Conservation (phyloP, 2,888 invertebrate genomes). For the Napeogenes inachia region DNA sequence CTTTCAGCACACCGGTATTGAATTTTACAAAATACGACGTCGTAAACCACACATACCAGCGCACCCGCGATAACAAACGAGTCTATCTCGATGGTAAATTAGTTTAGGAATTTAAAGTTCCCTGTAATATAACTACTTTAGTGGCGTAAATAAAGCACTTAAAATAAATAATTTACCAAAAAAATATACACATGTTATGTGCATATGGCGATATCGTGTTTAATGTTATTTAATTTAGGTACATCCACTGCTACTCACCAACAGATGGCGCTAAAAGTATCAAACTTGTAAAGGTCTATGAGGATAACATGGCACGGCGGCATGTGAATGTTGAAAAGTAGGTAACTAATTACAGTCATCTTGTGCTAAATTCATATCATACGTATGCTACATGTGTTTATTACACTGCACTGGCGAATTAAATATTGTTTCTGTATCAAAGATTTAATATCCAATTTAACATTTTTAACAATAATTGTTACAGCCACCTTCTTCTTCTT, state of each 20-base stretch:
- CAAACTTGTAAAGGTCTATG: background rate
- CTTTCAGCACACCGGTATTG: constrained; percentile 46
- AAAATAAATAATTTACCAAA: background rate
- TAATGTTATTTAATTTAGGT: background rate
- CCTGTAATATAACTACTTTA: background rate
- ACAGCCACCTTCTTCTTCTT: no score
- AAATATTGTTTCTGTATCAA: no score
- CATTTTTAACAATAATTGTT: no score
- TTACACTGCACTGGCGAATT: no score
- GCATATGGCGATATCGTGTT: background rate
- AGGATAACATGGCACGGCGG: background rate
- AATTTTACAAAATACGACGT: constrained; percentile 56
- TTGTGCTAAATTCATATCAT: no score
- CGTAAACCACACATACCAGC: constrained; percentile 35
- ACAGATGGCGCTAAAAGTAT: constrained; percentile 41
- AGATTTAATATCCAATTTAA: no score
- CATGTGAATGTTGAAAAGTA: no score
- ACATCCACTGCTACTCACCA: constrained; percentile 33
- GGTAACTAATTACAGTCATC: no score
- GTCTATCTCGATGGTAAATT: constrained; percentile 5
- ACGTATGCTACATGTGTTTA: background rate
- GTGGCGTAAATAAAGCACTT: no score
- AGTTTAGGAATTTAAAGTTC: background rate
- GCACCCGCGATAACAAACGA: constrained; percentile 13
- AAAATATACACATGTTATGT: no score